Conservation (phyloP, 2,888 invertebrate genomes). For the Drosophila prolongata region DNA sequence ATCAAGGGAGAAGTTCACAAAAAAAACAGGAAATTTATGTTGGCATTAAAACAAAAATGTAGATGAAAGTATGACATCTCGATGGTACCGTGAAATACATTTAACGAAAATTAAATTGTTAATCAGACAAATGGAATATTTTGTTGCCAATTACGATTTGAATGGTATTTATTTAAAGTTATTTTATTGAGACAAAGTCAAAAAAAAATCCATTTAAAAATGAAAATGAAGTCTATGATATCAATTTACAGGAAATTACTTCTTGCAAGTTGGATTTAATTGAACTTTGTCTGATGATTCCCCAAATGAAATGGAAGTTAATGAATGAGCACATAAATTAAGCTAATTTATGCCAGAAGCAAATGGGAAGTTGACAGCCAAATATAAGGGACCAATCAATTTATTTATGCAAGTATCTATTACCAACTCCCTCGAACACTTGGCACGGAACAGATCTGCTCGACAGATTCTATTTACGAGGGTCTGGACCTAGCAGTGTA, state of each 20-base stretch:
- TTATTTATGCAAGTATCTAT: conserved; percentile 38
- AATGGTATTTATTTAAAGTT: conserved; percentile 19
- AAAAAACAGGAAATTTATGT: conserved; percentile 10
- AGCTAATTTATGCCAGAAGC: conserved; percentile 30
- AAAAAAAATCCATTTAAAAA: neutral
- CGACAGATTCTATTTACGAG: conserved; percentile 24
- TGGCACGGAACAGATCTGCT: conserved; percentile 18
- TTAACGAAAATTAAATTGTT: conserved; percentile 14
- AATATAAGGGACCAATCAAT: conserved; percentile 23
- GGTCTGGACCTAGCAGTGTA: conserved; percentile 46
- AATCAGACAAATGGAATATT: conserved; percentile 26
- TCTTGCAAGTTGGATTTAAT: conserved; percentile 18
- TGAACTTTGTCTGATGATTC: conserved; percentile 6
- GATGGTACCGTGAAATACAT: conserved; percentile 3
- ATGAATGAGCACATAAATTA: conserved; percentile 31
- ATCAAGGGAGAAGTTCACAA: conserved; percentile 15
- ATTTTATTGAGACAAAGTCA: neutral
- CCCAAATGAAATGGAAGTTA: conserved; percentile 12
- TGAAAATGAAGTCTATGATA: conserved; percentile 1
- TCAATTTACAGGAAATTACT: conserved; percentile 17
- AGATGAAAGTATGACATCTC: conserved; percentile 12
- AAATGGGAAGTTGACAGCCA: conserved; percentile 24
- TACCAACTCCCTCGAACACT: conserved; percentile 24
- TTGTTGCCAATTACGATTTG: conserved; percentile 8
- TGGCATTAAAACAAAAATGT: conserved; percentile 15